These are phyloP conservation scores for Poeciliopsis retropinna DNA, from an alignment of 2,113 vertebrate species.

Conservation along the genomic window DNA sequence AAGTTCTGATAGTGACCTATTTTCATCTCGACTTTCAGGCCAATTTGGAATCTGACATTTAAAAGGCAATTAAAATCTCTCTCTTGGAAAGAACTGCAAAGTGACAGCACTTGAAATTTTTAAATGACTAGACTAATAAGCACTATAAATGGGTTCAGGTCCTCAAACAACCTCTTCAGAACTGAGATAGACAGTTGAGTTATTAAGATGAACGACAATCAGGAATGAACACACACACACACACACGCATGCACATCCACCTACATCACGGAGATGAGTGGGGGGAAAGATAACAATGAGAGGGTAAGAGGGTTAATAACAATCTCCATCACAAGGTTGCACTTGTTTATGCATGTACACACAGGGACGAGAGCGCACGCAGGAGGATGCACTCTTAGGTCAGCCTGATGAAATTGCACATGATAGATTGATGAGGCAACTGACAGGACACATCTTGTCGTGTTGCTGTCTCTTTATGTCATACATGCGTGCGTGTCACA, in stretches of 20 bases:
- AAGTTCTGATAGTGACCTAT: not conserved
- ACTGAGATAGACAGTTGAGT: conserved; percentile 51
- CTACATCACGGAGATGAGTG: conserved; percentile 22
- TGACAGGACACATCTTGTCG: conserved; percentile 29
- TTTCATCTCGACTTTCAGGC: not conserved
- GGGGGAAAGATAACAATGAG: conserved; percentile 64
- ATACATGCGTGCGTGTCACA: conserved; percentile 17
- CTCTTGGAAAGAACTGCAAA: not conserved
- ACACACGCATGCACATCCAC: conserved; percentile 8
- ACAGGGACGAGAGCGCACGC: conserved; percentile 8
- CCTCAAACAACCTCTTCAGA: conserved; percentile 51
- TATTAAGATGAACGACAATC: conserved; percentile 57
- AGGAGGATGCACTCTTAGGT: conserved; percentile 24
- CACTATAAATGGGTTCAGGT: conserved; percentile 41
- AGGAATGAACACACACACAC: conserved; percentile 15
- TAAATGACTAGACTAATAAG: conserved; percentile 43
- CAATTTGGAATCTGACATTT: conserved; percentile 12
- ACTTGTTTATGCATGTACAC: conserved; percentile 6
- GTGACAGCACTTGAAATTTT: conserved; percentile 4
- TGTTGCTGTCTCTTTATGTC: conserved; percentile 37
- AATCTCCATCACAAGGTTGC: conserved; percentile 44
- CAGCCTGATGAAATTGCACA: conserved; percentile 51
- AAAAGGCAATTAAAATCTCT: conserved; percentile 11
- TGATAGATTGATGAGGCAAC: conserved; percentile 53
- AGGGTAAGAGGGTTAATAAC: conserved; percentile 74